phyloP scores from a whole-genome alignment of 2,888 invertebrate genomes.

The Lepidochrysops patricia region DNA sequence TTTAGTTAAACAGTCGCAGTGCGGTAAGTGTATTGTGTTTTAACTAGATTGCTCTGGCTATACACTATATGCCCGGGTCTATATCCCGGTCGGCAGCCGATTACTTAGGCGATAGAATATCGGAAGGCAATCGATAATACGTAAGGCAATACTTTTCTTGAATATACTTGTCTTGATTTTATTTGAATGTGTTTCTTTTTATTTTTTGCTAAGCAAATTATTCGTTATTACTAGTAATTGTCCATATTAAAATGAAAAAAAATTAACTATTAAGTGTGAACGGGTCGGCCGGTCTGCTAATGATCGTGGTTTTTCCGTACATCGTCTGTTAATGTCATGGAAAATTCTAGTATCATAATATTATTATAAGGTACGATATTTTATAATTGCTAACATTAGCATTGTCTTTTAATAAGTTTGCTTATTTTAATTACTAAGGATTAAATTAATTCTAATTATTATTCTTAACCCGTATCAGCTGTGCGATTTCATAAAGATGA shows the following conservation, averaged over 20 bases:
- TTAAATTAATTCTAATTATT: not conserved
- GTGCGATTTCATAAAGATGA: constrained; percentile 5
- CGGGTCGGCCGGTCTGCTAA: too few relatives aligned
- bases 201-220: too few relatives aligned
- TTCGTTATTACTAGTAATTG: too few relatives aligned
- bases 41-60: constrained; percentile 8
- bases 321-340: too few relatives aligned
- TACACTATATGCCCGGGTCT: too few relatives aligned
- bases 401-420: not conserved
- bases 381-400: too few relatives aligned
- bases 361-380: too few relatives aligned
- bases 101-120: not conserved
- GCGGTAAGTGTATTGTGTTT: constrained; percentile 10
- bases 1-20: not conserved
- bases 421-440: not conserved
- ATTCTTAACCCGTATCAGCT: not conserved
- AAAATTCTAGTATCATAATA: too few relatives aligned
- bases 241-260: too few relatives aligned
- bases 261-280: too few relatives aligned
- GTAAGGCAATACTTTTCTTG: not conserved
- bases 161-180: not conserved
- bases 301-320: too few relatives aligned
- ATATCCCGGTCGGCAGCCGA: not conserved
- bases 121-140: not conserved
- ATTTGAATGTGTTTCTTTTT: too few relatives aligned